Conservation (phyloP, 2,113 vertebrate genomes). For the Theristicus caerulescens region DNA sequence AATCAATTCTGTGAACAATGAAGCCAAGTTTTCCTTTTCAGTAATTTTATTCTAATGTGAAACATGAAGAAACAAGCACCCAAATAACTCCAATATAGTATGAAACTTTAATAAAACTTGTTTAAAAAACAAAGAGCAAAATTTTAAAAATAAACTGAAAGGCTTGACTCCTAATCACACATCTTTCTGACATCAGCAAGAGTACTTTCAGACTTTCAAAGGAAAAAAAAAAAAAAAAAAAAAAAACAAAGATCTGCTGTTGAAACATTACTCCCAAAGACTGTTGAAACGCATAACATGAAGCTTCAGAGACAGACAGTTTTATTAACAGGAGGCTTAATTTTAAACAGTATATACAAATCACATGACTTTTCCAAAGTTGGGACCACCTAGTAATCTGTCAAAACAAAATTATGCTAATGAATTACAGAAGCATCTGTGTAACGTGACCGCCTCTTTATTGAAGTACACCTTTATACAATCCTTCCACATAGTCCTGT, state of each 20-base stretch:
- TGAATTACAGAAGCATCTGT: constrained; percentile 74
- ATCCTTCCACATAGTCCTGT: constrained; percentile 66
- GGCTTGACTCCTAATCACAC: constrained; percentile 69
- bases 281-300: constrained; percentile 71
- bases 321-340: constrained; percentile 90
- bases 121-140: constrained; percentile 69
- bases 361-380: constrained; percentile 74
- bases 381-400: constrained; percentile 73
- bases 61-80: constrained; percentile 72
- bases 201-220: constrained; percentile 59
- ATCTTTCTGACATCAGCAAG: constrained; percentile 69
- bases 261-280: constrained; percentile 71
- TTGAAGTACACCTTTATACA: constrained; percentile 70
- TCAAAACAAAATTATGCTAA: constrained; percentile 69
- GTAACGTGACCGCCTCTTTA: constrained; percentile 73
- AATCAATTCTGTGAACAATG: constrained; percentile 72
- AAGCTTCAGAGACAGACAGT: constrained; percentile 82
- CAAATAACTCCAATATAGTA: constrained; percentile 70
- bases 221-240: neutral
- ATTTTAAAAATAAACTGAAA: constrained; percentile 60
- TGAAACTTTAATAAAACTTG: constrained; percentile 76
- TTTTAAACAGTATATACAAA: constrained; percentile 84
- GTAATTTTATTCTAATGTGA: constrained; percentile 70
- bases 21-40: constrained; percentile 70
- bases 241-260: constrained; percentile 52